These are phyloP conservation scores for Diplazon laetatorius DNA, from an alignment of 2,888 invertebrate species.

Conservation along the genomic window DNA sequence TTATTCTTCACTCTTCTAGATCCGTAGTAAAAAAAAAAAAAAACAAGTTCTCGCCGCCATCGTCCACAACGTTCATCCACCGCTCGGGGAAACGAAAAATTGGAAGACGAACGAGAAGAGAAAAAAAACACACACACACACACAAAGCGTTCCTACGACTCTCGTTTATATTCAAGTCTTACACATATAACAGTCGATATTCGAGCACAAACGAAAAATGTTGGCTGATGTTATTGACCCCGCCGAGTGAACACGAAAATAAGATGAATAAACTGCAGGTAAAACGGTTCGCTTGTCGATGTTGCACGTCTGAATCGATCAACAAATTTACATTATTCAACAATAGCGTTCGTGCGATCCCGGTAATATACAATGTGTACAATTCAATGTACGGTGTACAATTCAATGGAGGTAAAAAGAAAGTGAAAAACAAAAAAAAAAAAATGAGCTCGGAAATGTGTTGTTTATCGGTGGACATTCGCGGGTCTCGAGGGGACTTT, in stretches of 20 bases:
- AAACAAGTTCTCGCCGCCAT: neutral
- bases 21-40: conserved; percentile 52
- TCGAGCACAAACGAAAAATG: conserved; percentile 25
- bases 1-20: conserved; percentile 59
- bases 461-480: too few species aligned
- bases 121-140: conserved; percentile 16
- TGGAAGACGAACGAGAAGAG: too few species aligned
- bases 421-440: too few species aligned
- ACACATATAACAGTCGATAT: conserved; percentile 53
- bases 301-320: conserved; percentile 3
- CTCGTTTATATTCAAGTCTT: conserved; percentile 55
- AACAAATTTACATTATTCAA: conserved; percentile 25
- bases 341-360: neutral
- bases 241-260: neutral
- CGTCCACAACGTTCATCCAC: conserved; percentile 8
- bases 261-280: conserved; percentile 14
- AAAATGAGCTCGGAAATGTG: too few species aligned
- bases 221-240: neutral
- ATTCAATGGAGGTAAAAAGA: too few species aligned
- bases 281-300: conserved; percentile 17
- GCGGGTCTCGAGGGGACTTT: too few species aligned
- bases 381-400: too few species aligned
- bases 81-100: conserved; percentile 26
- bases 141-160: conserved; percentile 28
- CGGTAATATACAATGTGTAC: neutral